These are phyloP conservation scores for Drosophila putrida DNA, from an alignment of 2,888 invertebrate genomes.

Conservation along the genomic window DNA sequence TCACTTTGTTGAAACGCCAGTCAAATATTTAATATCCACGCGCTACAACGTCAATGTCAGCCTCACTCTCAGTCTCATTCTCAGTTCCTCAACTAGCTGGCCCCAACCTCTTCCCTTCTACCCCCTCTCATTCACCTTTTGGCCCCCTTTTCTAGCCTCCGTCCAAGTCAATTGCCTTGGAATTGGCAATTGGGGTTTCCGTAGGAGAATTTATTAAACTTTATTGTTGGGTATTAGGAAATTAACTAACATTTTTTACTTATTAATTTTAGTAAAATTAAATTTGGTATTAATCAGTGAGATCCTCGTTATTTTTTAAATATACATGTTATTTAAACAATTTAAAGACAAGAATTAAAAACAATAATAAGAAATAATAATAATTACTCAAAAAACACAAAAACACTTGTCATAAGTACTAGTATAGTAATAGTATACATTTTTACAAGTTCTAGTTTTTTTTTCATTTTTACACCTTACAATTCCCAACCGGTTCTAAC, in stretches of 20 bases:
- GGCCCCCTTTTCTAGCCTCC: not conserved
- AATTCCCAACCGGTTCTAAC: too few relatives aligned
- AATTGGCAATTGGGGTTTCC: not conserved
- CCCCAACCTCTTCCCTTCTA: not conserved
- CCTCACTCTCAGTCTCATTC: not conserved
- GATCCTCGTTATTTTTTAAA: too few relatives aligned
- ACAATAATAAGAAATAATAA: too few relatives aligned
- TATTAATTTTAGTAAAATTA: not conserved
- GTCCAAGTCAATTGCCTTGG: not conserved
- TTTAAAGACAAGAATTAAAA: too few relatives aligned
- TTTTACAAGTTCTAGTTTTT: too few relatives aligned
- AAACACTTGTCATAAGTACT: too few relatives aligned
- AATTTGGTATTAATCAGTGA: too few relatives aligned
- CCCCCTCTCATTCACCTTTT: not conserved
- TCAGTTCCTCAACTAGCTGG: not conserved
- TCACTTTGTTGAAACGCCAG: constrained; percentile 64
- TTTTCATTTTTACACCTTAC: too few relatives aligned
- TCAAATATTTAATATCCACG: constrained; percentile 65
- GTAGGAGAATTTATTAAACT: not conserved
- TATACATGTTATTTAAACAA: too few relatives aligned
- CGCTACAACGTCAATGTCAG: constrained; percentile 45
- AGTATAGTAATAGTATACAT: too few relatives aligned
- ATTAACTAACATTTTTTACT: not conserved
- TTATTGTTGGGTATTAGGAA: not conserved
- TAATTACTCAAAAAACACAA: too few relatives aligned